These are phyloP conservation scores for Julus scandinavius DNA, from an alignment of 2,888 invertebrate species.

Conservation along the genomic window DNA sequence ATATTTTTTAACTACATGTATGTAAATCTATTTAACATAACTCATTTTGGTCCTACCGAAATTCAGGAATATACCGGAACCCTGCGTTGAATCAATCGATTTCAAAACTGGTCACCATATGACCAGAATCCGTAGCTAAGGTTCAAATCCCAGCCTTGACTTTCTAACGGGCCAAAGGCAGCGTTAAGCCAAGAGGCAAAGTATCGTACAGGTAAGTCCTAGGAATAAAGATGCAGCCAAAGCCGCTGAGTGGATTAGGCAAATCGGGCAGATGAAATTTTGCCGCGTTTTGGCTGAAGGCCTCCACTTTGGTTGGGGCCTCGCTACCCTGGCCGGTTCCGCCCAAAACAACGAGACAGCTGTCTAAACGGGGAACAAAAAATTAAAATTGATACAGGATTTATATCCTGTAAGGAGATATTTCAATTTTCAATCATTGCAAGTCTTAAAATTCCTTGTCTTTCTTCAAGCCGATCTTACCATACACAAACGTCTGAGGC, in stretches of 20 bases:
- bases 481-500: conserved; percentile 19
- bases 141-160: conserved; percentile 60
- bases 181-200: background rate
- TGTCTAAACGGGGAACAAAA: background rate
- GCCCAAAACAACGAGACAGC: conserved; percentile 5
- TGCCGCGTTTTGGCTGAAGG: background rate
- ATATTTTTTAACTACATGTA: no score
- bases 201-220: conserved; percentile 21
- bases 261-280: conserved; percentile 30
- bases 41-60: no score
- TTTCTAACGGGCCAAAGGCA: conserved; percentile 58
- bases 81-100: no score
- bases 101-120: no score
- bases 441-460: background rate
- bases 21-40: no score
- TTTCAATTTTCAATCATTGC: background rate
- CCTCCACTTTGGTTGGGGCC: conserved; percentile 37
- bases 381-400: no score
- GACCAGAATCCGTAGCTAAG: background rate
- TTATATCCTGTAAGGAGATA: no score
- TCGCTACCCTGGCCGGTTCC: background rate
- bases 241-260: conserved; percentile 18
- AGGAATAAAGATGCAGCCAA: conserved; percentile 45
- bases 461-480: background rate
- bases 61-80: no score